A percentile compares a stretch with the other conserved stretches of the same genome.
Conservation (phyloP, 2,113 vertebrate species). For the Sclerurus mexicanus region DNA sequence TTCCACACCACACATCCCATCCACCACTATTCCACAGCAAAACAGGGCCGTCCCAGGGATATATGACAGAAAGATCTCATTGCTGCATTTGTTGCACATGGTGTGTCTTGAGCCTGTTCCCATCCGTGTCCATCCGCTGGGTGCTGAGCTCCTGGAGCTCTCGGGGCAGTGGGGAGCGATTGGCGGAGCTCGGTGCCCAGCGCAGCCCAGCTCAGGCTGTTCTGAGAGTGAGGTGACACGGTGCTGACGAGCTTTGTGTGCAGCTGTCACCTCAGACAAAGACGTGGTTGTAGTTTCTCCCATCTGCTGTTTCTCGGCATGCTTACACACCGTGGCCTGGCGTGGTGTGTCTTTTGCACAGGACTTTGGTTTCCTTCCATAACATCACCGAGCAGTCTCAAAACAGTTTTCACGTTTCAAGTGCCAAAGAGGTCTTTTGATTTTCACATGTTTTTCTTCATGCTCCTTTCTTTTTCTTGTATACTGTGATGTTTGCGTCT, state of each 20-base stretch:
- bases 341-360: background rate
- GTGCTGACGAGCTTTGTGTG: background rate
- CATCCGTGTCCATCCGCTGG: background rate
- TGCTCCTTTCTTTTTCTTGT: background rate
- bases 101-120: background rate
- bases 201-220: background rate
- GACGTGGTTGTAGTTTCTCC: background rate
- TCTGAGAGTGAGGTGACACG: background rate
- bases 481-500: background rate
- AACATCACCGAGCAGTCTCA: slow-evolving; percentile 7
- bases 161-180: background rate
- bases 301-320: slow-evolving; percentile 11
- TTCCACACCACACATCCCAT: slow-evolving; percentile 65
- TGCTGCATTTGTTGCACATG: background rate
- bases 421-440: background rate
- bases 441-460: slow-evolving; percentile 33
- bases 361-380: slow-evolving; percentile 42
- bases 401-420: background rate
- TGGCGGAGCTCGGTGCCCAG: background rate
- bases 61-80: background rate
- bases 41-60: background rate
- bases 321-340: background rate
- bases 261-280: background rate
- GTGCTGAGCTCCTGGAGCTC: background rate
- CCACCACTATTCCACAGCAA: slow-evolving; percentile 22